Conservation (phyloP, 1,140 invertebrate genomes). For the Drosophila sturtevanti region DNA sequence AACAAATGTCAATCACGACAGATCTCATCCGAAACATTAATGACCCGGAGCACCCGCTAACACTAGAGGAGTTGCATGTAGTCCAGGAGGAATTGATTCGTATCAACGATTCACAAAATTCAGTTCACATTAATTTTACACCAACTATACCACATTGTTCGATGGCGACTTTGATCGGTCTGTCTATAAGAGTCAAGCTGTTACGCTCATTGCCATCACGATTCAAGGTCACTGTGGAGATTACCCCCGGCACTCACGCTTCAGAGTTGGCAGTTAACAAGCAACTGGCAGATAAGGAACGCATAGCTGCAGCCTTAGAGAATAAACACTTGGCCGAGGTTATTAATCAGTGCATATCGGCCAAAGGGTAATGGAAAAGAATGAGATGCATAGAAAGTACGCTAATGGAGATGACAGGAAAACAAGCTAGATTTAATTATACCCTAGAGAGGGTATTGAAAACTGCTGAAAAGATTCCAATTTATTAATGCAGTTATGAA, state of each 20-base stretch:
- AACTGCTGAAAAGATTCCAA: too few relatives aligned
- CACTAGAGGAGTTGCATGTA: slow-evolving; percentile 97
- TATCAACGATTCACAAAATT: slow-evolving; percentile 89
- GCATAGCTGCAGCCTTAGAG: slow-evolving; percentile 98
- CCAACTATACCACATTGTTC: slow-evolving; percentile 99
- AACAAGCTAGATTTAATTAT: neutral
- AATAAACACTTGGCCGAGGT: slow-evolving; percentile 95
- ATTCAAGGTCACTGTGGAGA: slow-evolving; percentile 95
- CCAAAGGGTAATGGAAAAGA: slow-evolving; percentile 26
- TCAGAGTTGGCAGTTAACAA: slow-evolving; percentile 98
- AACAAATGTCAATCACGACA: slow-evolving; percentile 65
- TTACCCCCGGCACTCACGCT: slow-evolving; percentile 95
- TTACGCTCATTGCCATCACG: slow-evolving; percentile 92
- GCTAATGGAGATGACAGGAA: neutral
- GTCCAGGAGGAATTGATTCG: slow-evolving; percentile 92
- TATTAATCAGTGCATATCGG: slow-evolving; percentile 94
- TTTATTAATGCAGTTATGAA: too few relatives aligned
- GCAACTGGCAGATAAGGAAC: slow-evolving; percentile 98
- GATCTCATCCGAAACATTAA: slow-evolving; percentile 97
- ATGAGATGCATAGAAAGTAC: neutral
- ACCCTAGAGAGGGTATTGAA: too few relatives aligned
- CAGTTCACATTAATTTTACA: slow-evolving; percentile 92
- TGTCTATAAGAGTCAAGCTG: slow-evolving; percentile 91
- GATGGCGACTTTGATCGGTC: slow-evolving; percentile 98
- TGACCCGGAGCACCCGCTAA: slow-evolving; percentile 99